Evolutionary conservation across 2,888 invertebrate genomes (phyloP).

Genomic region (Mimas tiliae): DNA sequence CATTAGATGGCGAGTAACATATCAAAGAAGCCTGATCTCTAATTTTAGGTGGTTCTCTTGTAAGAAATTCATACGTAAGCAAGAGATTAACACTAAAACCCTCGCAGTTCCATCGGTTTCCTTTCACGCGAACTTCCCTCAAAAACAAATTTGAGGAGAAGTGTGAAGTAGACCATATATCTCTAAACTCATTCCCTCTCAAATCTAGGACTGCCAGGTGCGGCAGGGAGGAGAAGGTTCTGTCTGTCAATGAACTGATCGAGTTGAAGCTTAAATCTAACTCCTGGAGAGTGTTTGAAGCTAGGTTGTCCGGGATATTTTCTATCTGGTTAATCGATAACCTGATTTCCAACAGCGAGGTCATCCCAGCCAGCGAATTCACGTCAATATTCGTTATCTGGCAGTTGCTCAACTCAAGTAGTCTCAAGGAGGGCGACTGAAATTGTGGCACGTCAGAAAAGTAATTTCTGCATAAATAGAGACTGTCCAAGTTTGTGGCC

Average conservation of each 20-base stretch:
- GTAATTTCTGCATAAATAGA: constrained; percentile 88
- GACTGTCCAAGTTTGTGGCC: constrained; percentile 81
- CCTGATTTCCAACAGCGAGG: constrained; percentile 84
- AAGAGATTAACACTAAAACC: constrained; percentile 85
- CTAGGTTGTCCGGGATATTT: constrained; percentile 83
- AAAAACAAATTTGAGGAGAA: constrained; percentile 86
- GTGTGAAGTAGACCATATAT: constrained; percentile 84
- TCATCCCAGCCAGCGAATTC: constrained; percentile 81
- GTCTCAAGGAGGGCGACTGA: constrained; percentile 82
- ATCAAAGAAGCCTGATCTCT: constrained; percentile 75
- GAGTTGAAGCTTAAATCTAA: constrained; percentile 86
- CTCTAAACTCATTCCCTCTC: constrained; percentile 89
- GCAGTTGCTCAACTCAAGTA: constrained; percentile 86
- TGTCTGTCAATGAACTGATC: constrained; percentile 84
- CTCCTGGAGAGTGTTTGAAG: constrained; percentile 84
- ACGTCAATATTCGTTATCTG: constrained; percentile 84
- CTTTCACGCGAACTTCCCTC: constrained; percentile 85
- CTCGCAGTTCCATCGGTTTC: constrained; percentile 92
- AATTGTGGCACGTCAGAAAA: constrained; percentile 84
- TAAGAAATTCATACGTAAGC: constrained; percentile 86
- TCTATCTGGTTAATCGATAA: constrained; percentile 88
- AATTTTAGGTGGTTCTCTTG: constrained; percentile 80
- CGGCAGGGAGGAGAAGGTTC: constrained; percentile 86
- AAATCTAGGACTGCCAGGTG: constrained; percentile 87
- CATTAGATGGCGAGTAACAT: constrained; percentile 87